These are phyloP conservation scores for Chesias legatella DNA, from an alignment of 2,888 invertebrate genomes.

Conservation along the genomic window DNA sequence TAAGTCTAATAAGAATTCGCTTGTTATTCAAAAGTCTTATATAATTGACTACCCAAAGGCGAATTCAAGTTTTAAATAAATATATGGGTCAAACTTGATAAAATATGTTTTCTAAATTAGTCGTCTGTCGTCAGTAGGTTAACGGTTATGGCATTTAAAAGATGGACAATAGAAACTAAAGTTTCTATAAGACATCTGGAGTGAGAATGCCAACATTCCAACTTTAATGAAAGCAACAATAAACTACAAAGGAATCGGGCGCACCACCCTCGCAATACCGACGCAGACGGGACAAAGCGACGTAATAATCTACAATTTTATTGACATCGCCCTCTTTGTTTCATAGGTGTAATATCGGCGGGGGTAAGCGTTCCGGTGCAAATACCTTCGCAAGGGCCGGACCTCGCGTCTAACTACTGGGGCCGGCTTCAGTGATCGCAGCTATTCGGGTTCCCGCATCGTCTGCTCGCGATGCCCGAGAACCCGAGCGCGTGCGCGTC, in stretches of 20 bases:
- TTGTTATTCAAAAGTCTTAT: too few species aligned
- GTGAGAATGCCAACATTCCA: neutral
- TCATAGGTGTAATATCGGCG: constrained; percentile 93
- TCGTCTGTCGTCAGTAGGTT: too few species aligned
- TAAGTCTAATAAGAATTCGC: too few species aligned
- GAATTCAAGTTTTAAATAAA: too few species aligned
- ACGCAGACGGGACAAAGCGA: constrained; percentile 14
- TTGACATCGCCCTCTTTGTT: constrained; percentile 43
- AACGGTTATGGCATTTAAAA: too few species aligned
- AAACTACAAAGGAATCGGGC: constrained; percentile 8
- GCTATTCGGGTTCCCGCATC: constrained; percentile 92
- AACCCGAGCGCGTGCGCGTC: constrained; percentile 76
- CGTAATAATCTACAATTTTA: constrained; percentile 32
- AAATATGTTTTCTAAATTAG: too few species aligned
- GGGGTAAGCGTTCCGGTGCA: constrained; percentile 95
- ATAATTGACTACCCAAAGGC: too few species aligned
- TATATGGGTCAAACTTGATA: too few species aligned
- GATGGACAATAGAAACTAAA: too few species aligned
- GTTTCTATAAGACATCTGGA: too few species aligned
- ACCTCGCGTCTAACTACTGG: constrained; percentile 92
- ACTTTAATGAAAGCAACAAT: constrained; percentile 7
- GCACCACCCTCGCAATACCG: constrained; percentile 13
- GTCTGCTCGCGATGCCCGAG: constrained; percentile 84
- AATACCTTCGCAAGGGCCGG: constrained; percentile 92
- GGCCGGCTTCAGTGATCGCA: constrained; percentile 95